Evolutionary conservation across 2,888 invertebrate genomes (phyloP), one percentile per base, ranked within the genome.

Genomic region (Meghimatium bilineatum): DNA sequence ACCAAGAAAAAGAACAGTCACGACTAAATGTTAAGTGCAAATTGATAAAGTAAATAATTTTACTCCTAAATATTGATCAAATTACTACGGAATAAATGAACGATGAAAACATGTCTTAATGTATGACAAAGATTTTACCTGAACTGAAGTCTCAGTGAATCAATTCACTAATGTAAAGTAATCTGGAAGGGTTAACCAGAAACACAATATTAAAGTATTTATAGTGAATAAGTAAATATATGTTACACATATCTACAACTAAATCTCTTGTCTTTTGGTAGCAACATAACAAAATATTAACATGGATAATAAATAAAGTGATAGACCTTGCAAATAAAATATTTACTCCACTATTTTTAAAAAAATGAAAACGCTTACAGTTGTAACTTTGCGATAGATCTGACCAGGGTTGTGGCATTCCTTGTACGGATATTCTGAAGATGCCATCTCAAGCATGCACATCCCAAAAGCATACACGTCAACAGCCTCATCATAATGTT

Each of bases 371-470:
- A n/a, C 75, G 94, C 96, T 95, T 94, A 97, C 97, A 94, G 97
- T 97, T 89, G 98, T 97, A 77, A 99, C 99, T 95, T 98, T 98
- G 94, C 98, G 97, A 94, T 99, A 99, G 89, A 99, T 99, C 95
- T 99, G 99, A 85, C 99, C 99, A 63, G 99, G 99, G 38, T 98
- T 98, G 87, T 97, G 97, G 94, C 99, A 99, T 94, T 99, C 99
- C 87, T 97, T 97, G 94, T 99, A 99, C 0, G 99, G 99, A 95
- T 99, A 99, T 94, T 99, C 99, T 69, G 98, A 98, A 78, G 99
- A 99, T 66, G 99, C 99, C 99, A 99, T 99, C 95, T 99, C 99
- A 91, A 99, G 95, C 97, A 99, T 98, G 94, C 99, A 99, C 99
- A 99, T 99, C 67, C 99, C 99, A 94, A 99, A 99, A 23, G 99